These are phyloP conservation scores for Syritta pipiens DNA, from an alignment of 2,888 invertebrate species.

Conservation along the genomic window DNA sequence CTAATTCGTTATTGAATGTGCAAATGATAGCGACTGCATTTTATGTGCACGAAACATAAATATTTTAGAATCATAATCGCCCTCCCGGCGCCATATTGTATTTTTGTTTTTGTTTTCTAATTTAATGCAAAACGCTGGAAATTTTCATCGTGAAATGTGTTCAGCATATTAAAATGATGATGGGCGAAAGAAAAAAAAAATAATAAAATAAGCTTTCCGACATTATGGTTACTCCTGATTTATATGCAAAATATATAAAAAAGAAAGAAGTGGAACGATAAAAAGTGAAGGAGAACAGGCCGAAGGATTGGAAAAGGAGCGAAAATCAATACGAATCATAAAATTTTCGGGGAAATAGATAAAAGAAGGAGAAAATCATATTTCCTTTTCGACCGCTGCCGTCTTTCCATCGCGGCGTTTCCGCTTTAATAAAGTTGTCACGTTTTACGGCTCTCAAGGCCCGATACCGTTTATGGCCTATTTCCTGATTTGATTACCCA, in stretches of 20 bases:
- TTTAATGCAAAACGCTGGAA: not conserved
- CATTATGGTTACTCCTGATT: conserved; percentile 40
- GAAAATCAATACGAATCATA: conserved; percentile 33
- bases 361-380: conserved; percentile 30
- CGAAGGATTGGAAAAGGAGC: not conserved
- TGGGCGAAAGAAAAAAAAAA: not conserved
- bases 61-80: conserved; percentile 17
- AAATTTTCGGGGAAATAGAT: conserved; percentile 26
- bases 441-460: conserved; percentile 38
- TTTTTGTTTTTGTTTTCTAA: not conserved
- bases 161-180: conserved; percentile 20
- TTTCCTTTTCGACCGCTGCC: conserved; percentile 17
- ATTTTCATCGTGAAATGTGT: conserved; percentile 5
- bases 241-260: conserved; percentile 42
- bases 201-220: not conserved
- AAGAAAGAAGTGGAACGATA: not conserved
- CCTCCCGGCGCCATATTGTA: conserved; percentile 16
- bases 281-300: not conserved
- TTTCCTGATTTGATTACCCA: conserved; percentile 62
- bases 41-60: conserved; percentile 22
- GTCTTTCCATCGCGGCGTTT: conserved; percentile 10
- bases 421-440: conserved; percentile 52
- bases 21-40: conserved; percentile 22
- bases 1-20: not conserved
- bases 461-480: conserved; percentile 49